phyloP scores from a whole-genome alignment of 1,140 invertebrate species.

The Drosophila fuyamai region DNA sequence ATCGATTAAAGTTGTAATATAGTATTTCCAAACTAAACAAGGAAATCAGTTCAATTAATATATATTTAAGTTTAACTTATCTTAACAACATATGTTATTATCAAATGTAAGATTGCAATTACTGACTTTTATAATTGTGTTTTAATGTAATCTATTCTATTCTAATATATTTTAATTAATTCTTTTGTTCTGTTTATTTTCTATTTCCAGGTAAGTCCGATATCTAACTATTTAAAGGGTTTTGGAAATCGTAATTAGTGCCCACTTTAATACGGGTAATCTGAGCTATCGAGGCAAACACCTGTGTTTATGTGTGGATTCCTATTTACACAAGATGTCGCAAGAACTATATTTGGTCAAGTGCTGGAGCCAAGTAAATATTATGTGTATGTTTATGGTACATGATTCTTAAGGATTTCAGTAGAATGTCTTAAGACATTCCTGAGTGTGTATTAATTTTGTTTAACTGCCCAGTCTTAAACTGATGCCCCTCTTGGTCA shows the following conservation, averaged over 20 bases:
- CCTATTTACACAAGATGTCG: background rate
- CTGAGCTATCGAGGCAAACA: slow-evolving; percentile 3
- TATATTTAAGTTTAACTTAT: too few species aligned
- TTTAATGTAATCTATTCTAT: background rate
- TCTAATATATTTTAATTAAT: slow-evolving; percentile 6
- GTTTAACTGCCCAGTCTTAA: background rate
- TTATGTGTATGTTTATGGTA: background rate
- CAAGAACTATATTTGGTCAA: slow-evolving; percentile 1
- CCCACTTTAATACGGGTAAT: slow-evolving; percentile 21
- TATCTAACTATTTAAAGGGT: slow-evolving; percentile 10
- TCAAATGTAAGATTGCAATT: too few species aligned
- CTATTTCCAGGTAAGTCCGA: slow-evolving; percentile 62
- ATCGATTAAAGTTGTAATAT: too few species aligned
- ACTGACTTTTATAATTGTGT: too few species aligned
- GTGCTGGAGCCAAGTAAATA: background rate
- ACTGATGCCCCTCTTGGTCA: background rate
- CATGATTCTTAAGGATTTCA: background rate
- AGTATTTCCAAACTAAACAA: too few species aligned
- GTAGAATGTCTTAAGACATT: background rate
- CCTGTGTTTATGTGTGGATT: slow-evolving; percentile 3
- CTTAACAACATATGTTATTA: too few species aligned
- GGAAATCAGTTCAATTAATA: too few species aligned
- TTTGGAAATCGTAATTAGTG: slow-evolving; percentile 7
- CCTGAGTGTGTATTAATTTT: background rate
- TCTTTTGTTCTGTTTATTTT: slow-evolving; percentile 17